Percentiles rank a stretch among this genome's conserved stretches.
phyloP scores from a whole-genome alignment of 2,888 invertebrate genomes.

The Metacarcinus magister region DNA sequence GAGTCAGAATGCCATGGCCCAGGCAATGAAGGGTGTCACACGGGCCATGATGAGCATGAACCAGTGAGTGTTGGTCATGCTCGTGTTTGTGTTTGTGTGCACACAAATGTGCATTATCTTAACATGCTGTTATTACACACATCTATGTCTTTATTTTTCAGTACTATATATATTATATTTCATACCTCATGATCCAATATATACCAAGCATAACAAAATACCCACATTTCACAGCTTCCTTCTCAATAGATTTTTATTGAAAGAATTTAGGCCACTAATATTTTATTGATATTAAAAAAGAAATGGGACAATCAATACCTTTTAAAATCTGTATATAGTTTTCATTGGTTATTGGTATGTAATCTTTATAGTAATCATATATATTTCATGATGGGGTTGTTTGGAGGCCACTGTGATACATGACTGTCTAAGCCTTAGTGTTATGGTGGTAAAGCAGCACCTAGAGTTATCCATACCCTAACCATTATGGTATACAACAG shows the following conservation, averaged over 20 bases:
- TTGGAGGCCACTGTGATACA: too few relatives aligned
- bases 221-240: background rate
- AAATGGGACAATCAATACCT: background rate
- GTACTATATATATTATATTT: background rate
- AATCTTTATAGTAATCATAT: too few relatives aligned
- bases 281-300: background rate
- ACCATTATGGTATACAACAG: background rate
- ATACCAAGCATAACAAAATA: background rate
- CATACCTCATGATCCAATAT: background rate
- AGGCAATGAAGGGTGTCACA: constrained; percentile 99
- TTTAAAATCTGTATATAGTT: background rate
- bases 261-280: background rate
- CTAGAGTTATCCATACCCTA: background rate
- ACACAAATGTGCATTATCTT: background rate
- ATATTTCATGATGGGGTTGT: too few relatives aligned
- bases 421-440: background rate
- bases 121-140: background rate
- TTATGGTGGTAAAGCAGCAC: background rate
- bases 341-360: background rate
- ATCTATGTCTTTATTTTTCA: background rate
- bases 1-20: constrained; percentile 99
- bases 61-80: constrained; percentile 86
- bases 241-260: background rate
- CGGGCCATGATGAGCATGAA: constrained; percentile 99
- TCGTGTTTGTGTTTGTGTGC: background rate